Base-by-base conservation (phyloP, 1,140 invertebrate genomes). In the Drosophila nigrodunni region DNA sequence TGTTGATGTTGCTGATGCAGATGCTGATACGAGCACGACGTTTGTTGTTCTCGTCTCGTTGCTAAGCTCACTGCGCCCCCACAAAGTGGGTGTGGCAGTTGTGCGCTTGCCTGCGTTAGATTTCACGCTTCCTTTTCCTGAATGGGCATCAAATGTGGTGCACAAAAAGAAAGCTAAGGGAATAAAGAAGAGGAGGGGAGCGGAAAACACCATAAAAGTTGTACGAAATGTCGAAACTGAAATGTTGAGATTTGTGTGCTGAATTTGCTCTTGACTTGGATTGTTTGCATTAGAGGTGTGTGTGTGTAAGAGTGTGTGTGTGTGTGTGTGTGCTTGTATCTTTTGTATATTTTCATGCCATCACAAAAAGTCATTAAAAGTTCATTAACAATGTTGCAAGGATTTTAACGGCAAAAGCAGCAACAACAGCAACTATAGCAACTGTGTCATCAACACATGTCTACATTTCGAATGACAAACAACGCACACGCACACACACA, bases 341-440 rank as follows among this genome's bases (percentile, higher is more conserved):
- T 57, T 47, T 34, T 10, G 62, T 47, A 46, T 57, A 68, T 77
- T 72, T 67, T 58, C 59, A 58, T 78, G 62, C 66, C 64, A 71
- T 89, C 74, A 69, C 77, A 78, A 80, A 90, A 90, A 90, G 82
- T 87, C 87, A 90, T 90, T 90, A 90, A 90, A 90, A 90, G 87
- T 90, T 90, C 87, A 90, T 90, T 90, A 90, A 90, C 87, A 90
- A 90, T 90, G 82, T 90, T 90, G 74, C 87, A 66, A 76, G 71
- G 80, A 90, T 83, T 87, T 90, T 69, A 76, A 87, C 77, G 78
- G 77, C 69, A 80, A 44, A 58, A 77, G 55, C 71, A 70, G 50
- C 47, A 62, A 35, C 55, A 66, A 13, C 62, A 54, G 50, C 61
- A 46, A 55, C 66, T 55, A 67, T 37, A 34, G 8, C 73, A 74